Evolutionary conservation across 2,888 invertebrate genomes (phyloP), one percentile per base, ranked within the genome.

Genomic region (Dynastes hyllus): DNA sequence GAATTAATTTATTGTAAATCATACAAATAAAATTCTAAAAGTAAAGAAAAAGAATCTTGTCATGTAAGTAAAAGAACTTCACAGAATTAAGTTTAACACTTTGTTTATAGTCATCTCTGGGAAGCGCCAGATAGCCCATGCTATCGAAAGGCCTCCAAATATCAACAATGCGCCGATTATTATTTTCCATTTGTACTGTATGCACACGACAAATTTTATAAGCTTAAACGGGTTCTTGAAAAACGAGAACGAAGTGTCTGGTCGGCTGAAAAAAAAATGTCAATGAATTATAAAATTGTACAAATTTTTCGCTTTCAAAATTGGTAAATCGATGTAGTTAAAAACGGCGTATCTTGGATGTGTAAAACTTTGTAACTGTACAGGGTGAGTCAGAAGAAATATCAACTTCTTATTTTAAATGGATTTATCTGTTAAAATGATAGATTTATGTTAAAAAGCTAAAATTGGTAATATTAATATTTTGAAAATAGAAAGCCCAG

Each of bases 221-320:
- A 91, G 89, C 85, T 90, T 91, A 83, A 91, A 87, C 0, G 93
- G 93, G 86, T 91, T 91, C 75, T 87, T 89, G 79, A 92, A 90
- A 88, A 92, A 92, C 79, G 91, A 91, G 83, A 92, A 93, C 0
- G 93, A 92, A 6, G 92, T 91, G 78, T 92, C 91, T 0, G 93
- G 92, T 2, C 93, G 92, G 5, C 93, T 93, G 86, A 67, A 89
- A 90, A 77, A 53, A 45, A 45, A 45, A 45, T 9, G 45, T 45
- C 45, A 45, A 8, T 45, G 8, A 45, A 11, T 45, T 45, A 2
- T 11, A 45, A 11, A 45, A 45, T 45, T 45, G 11, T 8, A 0
- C 32, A 32, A 32, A 32, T 32, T 4, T 32, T 32, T 32, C 32
- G 3, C 32, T 32, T 32, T 32, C 5, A 32, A 32, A 32, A 32